Percentiles rank a stretch among this genome's conserved stretches.
Conservation (phyloP, 2,888 invertebrate species). For the Bibio marci region DNA sequence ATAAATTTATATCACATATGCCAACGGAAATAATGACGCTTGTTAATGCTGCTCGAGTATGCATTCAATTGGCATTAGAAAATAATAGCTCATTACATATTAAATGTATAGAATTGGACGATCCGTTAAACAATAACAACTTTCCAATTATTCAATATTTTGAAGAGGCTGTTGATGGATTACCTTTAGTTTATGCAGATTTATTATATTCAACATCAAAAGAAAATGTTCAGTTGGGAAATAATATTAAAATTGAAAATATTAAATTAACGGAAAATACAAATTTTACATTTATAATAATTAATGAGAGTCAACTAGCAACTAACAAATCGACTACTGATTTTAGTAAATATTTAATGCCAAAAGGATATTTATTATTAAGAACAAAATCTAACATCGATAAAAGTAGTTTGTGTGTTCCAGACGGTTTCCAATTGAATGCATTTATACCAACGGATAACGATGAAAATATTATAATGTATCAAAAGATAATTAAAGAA, state of each 20-base stretch:
- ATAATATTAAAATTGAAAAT: constrained; percentile 39
- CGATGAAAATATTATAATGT: constrained; percentile 19
- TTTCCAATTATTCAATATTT: constrained; percentile 37
- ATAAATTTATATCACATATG: constrained; percentile 50
- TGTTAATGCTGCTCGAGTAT: constrained; percentile 37
- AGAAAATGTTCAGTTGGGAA: constrained; percentile 10
- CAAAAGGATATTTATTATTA: constrained; percentile 42
- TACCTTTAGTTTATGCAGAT: constrained; percentile 52
- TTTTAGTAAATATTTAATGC: constrained; percentile 31
- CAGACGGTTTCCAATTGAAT: constrained; percentile 17
- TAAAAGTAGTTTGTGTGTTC: constrained; percentile 15
- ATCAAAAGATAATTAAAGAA: constrained; percentile 16
- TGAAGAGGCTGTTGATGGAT: constrained; percentile 41
- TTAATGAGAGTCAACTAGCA: no score
- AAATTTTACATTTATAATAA: constrained; percentile 22
- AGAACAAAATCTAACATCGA: constrained; percentile 33
- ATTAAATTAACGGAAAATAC: constrained; percentile 33
- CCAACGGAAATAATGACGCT: constrained; percentile 15
- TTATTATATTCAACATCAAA: constrained; percentile 33
- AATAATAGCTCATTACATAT: constrained; percentile 46
- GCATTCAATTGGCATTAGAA: constrained; percentile 56
- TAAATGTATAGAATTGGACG: constrained; percentile 39
- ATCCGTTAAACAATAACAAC: constrained; percentile 31
- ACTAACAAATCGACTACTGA: constrained; percentile 15
- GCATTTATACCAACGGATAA: constrained; percentile 19